Percentiles rank a stretch among this genome's conserved stretches.
Evolutionary conservation across 2,888 invertebrate genomes (phyloP).

Genomic region (Drosophila mulleri): DNA sequence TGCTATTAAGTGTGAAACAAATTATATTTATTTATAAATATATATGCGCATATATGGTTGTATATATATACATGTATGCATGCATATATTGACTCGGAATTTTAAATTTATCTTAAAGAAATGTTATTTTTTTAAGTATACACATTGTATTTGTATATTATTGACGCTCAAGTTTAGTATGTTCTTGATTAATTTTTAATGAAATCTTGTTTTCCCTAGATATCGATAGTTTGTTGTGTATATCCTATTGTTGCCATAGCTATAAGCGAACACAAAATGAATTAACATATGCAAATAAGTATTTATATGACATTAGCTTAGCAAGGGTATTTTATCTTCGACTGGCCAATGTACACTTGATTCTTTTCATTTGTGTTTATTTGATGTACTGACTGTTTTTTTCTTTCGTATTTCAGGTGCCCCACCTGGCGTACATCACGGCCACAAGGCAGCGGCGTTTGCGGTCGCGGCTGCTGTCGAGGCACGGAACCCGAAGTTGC

Average conservation of each 20-base stretch:
- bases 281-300: neutral
- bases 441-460: conserved; percentile 42
- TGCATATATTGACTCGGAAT: too few relatives aligned
- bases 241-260: too few relatives aligned
- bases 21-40: neutral
- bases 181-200: too few relatives aligned
- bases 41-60: too few relatives aligned
- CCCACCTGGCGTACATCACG: conserved; percentile 67
- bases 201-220: too few relatives aligned
- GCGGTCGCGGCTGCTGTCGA: conserved; percentile 61
- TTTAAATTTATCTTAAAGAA: too few relatives aligned
- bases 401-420: conserved; percentile 56
- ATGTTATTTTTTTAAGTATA: too few relatives aligned
- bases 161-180: too few relatives aligned
- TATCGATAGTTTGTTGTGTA: too few relatives aligned
- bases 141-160: too few relatives aligned
- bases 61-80: too few relatives aligned
- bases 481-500: conserved; percentile 84
- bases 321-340: neutral
- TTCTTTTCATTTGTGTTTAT: neutral
- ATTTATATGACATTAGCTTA: neutral
- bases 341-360: neutral
- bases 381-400: conserved; percentile 15
- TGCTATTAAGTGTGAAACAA: neutral
- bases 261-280: too few relatives aligned